Base-by-base conservation (phyloP, 2,113 vertebrate species). In the Podiceps cristatus region DNA sequence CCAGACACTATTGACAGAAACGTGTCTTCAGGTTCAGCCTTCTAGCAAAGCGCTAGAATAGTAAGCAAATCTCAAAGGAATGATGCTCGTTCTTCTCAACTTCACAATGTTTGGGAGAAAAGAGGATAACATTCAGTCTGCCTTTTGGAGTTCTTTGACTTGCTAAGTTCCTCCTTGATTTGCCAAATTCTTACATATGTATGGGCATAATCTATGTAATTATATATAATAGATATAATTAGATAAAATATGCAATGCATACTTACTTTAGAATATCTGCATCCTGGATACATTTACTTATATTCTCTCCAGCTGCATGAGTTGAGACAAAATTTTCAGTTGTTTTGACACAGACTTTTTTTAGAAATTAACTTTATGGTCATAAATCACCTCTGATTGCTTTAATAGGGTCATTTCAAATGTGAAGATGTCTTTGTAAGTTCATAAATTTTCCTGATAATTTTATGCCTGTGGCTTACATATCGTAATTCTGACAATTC, bases 401-500 rank as follows among this genome's bases (percentile, higher is more conserved):
- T 87, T 87, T 66, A 93, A 91, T 40, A 75, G 77, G 69, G 77
- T 87, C 56, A 95, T 96, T 96, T 94, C 3, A 22, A 88, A 89
- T 69, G 62, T 93, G 93, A 91, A 89, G 69, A 96, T 96, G 69
- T 42, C 88, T 91, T 89, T 86, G 18, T 20, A 93, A 92, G 76
- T 92, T 91, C 91, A 96, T 96, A 94, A 95, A 96, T 96, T 96
- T 88, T 93, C 78, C 86, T 62, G 75, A 45, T 91, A 64, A 96
- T 94, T 93, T 95, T 96, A 89, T 94, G 93, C 85, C 85, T 58
- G 73, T 97, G 88, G 95, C 95, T 96, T 74, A 69, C 89, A 82
- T 81, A 72, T 92, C 0, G 3, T 91, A 93, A 96, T 97, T 97
- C 94, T 96, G 97, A 97, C 92, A 96, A 97, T 92, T 97, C 96